phyloP scores from a whole-genome alignment of 2,797 vertebrate species.

The Brachymystax lenok region DNA sequence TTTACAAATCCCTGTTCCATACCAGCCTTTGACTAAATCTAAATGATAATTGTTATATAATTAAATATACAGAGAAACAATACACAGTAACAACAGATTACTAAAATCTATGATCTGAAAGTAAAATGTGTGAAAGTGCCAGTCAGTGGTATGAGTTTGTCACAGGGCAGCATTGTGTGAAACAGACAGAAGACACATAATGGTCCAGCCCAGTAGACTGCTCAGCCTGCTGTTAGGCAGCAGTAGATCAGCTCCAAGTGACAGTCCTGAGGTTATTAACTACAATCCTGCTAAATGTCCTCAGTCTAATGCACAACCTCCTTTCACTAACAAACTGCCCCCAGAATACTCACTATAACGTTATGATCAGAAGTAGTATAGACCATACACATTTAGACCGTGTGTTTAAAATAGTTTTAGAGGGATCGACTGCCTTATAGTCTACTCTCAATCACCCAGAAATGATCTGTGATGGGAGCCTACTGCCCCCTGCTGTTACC shows the following conservation, averaged over 20 bases:
- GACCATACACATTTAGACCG: neutral
- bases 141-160: neutral
- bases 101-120: neutral
- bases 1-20: neutral
- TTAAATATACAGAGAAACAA: neutral
- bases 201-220: too few species aligned
- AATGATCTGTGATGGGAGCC: neutral
- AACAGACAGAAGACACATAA: neutral
- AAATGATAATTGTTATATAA: neutral
- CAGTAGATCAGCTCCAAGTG: neutral
- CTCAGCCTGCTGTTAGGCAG: too few species aligned
- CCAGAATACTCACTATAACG: neutral
- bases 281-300: neutral
- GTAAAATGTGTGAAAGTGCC: neutral
- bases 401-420: neutral
- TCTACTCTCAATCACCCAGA: too few species aligned
- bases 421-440: neutral
- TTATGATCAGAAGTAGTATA: neutral
- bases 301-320: neutral
- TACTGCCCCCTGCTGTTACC: constrained; percentile 1
- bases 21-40: neutral
- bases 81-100: neutral
- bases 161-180: neutral
- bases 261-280: neutral
- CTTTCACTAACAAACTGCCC: neutral